Evolutionary conservation across 2,113 vertebrate species (phyloP).

Genomic region (Takifugu flavidus): DNA sequence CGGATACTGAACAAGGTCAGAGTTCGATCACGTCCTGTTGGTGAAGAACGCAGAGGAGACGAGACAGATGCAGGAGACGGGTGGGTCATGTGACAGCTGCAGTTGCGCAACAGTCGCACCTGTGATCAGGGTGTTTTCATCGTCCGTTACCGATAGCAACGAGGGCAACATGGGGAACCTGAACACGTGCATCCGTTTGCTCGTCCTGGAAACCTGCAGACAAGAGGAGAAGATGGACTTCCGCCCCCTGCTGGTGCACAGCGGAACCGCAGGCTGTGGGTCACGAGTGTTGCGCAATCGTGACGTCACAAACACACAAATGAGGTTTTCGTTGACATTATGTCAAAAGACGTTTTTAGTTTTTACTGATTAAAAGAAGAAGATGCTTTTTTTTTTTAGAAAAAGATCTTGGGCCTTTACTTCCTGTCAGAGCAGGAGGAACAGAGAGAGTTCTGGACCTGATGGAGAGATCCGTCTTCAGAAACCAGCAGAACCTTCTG

Average conservation of each 20-base stretch:
- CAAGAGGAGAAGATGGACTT: neutral
- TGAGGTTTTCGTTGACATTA: too few relatives aligned
- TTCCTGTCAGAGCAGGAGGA: neutral
- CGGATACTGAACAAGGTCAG: constrained; percentile 56
- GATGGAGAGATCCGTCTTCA: constrained; percentile 61
- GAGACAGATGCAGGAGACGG: too few relatives aligned
- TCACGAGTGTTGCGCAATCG: too few relatives aligned
- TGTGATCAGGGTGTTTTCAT: constrained; percentile 77
- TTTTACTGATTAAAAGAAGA: neutral
- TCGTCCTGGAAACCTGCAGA: constrained; percentile 68
- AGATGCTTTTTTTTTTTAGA: too few relatives aligned
- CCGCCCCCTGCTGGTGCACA: neutral
- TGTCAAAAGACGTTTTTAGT: neutral
- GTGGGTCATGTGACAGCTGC: too few relatives aligned
- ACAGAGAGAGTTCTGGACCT: constrained; percentile 38
- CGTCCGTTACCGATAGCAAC: constrained; percentile 69
- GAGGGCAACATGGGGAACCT: constrained; percentile 65
- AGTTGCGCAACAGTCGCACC: constrained; percentile 54
- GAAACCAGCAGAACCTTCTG: constrained; percentile 70
- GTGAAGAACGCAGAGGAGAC: too few relatives aligned
- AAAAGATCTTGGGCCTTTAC: too few relatives aligned
- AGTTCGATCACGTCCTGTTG: too few relatives aligned
- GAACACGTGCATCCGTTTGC: constrained; percentile 45
- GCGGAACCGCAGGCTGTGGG: neutral
- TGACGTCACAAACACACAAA: too few relatives aligned